phyloP scores from a whole-genome alignment of 2,113 vertebrate genomes.

The Apodemus sylvaticus region DNA sequence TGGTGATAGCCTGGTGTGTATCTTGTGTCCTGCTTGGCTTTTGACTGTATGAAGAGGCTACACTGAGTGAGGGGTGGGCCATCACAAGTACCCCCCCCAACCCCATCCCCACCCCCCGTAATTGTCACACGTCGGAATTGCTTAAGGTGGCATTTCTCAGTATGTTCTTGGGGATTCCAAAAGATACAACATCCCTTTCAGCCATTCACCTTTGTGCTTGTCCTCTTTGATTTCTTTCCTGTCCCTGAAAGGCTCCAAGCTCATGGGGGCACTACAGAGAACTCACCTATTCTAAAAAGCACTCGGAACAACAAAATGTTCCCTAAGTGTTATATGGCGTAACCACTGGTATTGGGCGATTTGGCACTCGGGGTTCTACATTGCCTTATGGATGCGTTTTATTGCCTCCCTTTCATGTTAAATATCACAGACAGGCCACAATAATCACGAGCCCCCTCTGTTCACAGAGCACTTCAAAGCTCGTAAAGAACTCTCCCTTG shows the following conservation, averaged over 20 bases:
- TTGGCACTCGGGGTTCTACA: constrained; percentile 5
- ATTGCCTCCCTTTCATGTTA: constrained; percentile 40
- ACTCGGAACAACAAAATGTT: constrained; percentile 18
- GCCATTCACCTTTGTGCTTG: not conserved
- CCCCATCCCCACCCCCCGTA: no score
- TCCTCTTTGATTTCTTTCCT: constrained; percentile 21
- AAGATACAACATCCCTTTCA: not conserved
- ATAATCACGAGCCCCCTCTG: not conserved
- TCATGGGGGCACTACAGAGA: not conserved
- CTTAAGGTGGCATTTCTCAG: not conserved
- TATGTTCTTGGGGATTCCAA: not conserved
- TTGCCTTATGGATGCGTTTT: constrained; percentile 36
- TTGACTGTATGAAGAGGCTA: not conserved
- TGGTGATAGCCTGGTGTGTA: no score
- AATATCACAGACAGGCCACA: constrained; percentile 21
- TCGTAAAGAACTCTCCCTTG: not conserved
- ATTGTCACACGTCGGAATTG: not conserved
- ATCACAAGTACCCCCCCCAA: no score
- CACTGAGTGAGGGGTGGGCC: no score
- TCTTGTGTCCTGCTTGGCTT: not conserved
- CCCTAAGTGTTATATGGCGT: not conserved
- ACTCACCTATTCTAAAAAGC: constrained; percentile 37
- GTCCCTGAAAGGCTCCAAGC: not conserved
- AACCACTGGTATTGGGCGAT: not conserved
- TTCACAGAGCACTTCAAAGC: not conserved